phyloP scores from a whole-genome alignment of 2,797 vertebrate species.

The Podarcis lilfordi region DNA sequence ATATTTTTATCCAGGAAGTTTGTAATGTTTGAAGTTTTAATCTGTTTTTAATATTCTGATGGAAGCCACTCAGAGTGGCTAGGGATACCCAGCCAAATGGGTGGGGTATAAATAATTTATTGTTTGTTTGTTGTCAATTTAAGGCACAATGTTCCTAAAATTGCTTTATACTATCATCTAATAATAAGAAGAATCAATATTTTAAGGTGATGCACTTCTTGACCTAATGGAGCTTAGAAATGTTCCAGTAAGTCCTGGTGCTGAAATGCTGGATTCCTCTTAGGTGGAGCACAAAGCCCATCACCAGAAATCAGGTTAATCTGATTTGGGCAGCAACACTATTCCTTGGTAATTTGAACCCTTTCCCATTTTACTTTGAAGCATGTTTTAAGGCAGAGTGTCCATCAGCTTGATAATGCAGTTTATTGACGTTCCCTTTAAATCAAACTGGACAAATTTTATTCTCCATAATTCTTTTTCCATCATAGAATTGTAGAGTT shows the following conservation, averaged over 20 bases:
- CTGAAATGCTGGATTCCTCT: neutral
- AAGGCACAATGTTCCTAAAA: neutral
- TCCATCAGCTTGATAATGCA: neutral
- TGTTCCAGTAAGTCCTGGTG: neutral
- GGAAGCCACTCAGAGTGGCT: too few species aligned
- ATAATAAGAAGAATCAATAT: too few species aligned
- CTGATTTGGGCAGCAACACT: neutral
- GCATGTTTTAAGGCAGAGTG: neutral
- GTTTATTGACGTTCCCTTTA: neutral
- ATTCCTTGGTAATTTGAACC: neutral
- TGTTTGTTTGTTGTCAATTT: neutral
- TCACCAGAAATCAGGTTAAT: neutral
- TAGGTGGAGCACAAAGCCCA: neutral
- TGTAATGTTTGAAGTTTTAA: too few species aligned
- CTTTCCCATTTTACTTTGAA: neutral
- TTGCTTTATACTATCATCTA: too few species aligned
- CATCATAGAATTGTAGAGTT: too few species aligned
- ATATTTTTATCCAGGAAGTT: neutral
- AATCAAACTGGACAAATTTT: neutral
- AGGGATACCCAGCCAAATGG: too few species aligned
- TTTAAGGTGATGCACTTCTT: neutral
- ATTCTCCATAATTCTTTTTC: neutral
- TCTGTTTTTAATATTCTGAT: too few species aligned
- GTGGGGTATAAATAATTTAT: too few species aligned
- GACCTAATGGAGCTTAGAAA: too few species aligned